These are phyloP conservation scores for Cliona cf. orientalis DNA, from an alignment of 37 sponge, comb jelly and placozoan genomes.

Conservation along the genomic window DNA sequence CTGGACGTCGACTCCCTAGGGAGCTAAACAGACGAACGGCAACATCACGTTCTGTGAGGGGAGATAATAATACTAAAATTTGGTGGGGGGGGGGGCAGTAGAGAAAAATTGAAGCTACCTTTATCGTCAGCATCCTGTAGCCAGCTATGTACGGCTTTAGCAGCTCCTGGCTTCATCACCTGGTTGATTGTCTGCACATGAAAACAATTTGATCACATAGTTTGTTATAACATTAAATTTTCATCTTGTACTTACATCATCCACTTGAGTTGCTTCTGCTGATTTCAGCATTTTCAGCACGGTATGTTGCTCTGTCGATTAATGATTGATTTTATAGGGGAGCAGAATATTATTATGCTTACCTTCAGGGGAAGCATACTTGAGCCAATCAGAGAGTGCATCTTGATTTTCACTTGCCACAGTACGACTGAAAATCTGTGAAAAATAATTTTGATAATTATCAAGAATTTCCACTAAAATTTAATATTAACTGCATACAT, in stretches of 20 bases:
- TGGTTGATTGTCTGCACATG: slow-evolving; percentile 47
- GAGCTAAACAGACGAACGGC: slow-evolving; percentile 76
- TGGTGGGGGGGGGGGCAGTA: neutral
- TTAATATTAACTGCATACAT: neutral
- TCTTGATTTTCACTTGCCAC: slow-evolving; percentile 19
- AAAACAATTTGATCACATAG: neutral
- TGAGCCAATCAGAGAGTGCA: slow-evolving; percentile 61
- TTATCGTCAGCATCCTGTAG: slow-evolving; percentile 48
- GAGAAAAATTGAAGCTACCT: slow-evolving; percentile 38
- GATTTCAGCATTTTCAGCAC: slow-evolving; percentile 75
- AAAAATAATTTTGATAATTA: too few relatives aligned
- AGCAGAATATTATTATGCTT: too few relatives aligned
- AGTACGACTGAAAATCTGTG: slow-evolving; percentile 42
- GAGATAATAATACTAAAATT: neutral
- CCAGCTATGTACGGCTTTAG: slow-evolving; percentile 68
- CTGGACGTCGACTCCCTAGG: slow-evolving; percentile 50
- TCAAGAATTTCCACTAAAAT: too few relatives aligned
- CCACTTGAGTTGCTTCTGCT: slow-evolving; percentile 73
- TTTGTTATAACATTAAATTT: neutral
- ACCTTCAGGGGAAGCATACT: slow-evolving; percentile 71
- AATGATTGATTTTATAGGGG: neutral
- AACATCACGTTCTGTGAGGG: slow-evolving; percentile 67
- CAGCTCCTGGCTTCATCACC: slow-evolving; percentile 78
- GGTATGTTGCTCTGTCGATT: slow-evolving; percentile 64
- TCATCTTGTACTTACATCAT: slow-evolving; percentile 40